Base-by-base conservation (phyloP, 2,888 invertebrate genomes). In the Clunio marinus region DNA sequence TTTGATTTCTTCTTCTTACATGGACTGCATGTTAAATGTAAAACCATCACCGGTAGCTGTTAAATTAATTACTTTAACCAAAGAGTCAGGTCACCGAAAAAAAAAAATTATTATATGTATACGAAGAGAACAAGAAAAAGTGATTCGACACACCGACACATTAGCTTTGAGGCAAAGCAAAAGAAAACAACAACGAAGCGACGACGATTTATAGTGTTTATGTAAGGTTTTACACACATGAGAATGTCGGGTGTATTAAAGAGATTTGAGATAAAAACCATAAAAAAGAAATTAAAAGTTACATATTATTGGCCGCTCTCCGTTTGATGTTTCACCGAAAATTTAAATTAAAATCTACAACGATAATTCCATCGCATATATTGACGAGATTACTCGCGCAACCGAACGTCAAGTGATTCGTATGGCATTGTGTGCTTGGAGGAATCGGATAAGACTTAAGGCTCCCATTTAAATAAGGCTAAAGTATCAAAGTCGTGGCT, bases 211-310 rank as follows among this genome's bases (percentile, higher is more conserved):
- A 66, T 32, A 35, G 66, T 66, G 66, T 66, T 66, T 66, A 66
- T 66, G 66, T 66, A 32, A 51, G 46, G 51, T 66, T 63, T 65
- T 35, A 66, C 55, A 55, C 55, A 51, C 51, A 51, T 51, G 17
- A 32, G 46, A 20, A 27, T n/a, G 66, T 66, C 66, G 66, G 66
- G 55, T 55, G 66, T 32, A 66, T 51, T 55, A 66, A 55, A 66
- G 55, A 66, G 46, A 63, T 45, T 63, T 63, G 27, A 63, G 63
- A 63, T 46, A 55, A 66, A 65, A 55, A 24, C 55, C 66, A 66
- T 66, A 55, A 63, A 66, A 66, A 66, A 66, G 66, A 66, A 66
- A 66, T 66, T 66, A 66, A 65, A 66, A 66, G 66, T 65, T 65
- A 65, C 65, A 65, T 65, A 63, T 24, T 63, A 25, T 65, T 17